Conservation (phyloP, 53 echinoderm and acorn worm genomes). For the Henricia sp. region DNA sequence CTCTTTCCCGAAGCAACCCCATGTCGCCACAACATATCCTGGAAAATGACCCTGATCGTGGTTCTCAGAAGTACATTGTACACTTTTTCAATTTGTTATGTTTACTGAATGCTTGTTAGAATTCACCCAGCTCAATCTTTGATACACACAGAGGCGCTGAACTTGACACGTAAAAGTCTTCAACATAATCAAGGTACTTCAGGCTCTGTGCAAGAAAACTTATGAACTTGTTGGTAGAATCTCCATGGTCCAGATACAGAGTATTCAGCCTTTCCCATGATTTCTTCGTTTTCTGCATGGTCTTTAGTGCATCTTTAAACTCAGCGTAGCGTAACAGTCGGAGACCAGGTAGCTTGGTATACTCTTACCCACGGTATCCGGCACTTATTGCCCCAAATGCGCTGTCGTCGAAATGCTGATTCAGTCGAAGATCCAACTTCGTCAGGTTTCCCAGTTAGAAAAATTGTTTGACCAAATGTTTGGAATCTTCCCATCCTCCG, state of each 20-base stretch:
- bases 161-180: too few relatives aligned
- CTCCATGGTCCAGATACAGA: conserved; percentile 14
- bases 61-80: too few relatives aligned
- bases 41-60: too few relatives aligned
- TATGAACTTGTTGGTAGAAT: neutral
- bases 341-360: neutral
- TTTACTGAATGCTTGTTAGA: too few relatives aligned
- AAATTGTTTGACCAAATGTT: too few relatives aligned
- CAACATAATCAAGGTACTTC: neutral
- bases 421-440: conserved; percentile 39
- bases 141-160: too few relatives aligned
- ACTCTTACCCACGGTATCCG: neutral
- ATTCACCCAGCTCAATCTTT: too few relatives aligned
- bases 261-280: conserved; percentile 6
- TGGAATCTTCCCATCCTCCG: too few relatives aligned
- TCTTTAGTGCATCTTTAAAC: neutral
- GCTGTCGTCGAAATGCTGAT: conserved; percentile 4
- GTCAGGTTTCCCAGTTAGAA: too few relatives aligned
- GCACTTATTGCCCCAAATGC: neutral
- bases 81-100: too few relatives aligned
- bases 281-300: neutral
- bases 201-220: neutral
- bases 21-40: too few relatives aligned
- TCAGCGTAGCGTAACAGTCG: conserved; percentile 10
- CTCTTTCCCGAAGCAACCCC: too few relatives aligned